Evolutionary conservation across 37 sponge, comb jelly and placozoan species (phyloP).

Genomic region (Mnemiopsis leidyi): DNA sequence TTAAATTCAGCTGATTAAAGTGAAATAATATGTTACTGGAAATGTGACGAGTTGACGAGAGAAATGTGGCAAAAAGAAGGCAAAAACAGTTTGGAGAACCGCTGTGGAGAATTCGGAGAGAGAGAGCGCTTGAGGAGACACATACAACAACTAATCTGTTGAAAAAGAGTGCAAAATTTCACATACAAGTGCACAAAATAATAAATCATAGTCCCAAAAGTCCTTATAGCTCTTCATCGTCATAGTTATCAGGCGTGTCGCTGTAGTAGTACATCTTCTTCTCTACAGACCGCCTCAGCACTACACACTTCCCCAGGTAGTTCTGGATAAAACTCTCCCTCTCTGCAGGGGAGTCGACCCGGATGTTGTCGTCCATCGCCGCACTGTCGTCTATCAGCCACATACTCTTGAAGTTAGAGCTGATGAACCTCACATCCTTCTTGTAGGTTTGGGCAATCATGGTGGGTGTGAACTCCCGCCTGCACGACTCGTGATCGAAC

Average conservation of each 20-base stretch:
- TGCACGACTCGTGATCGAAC: not conserved
- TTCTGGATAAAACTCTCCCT: not conserved
- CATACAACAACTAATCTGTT: not conserved
- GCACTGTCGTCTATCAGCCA: conserved; percentile 6
- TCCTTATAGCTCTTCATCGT: not conserved
- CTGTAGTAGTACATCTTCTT: not conserved
- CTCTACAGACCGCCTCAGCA: not conserved
- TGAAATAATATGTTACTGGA: no score
- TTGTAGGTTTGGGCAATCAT: not conserved
- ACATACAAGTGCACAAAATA: not conserved
- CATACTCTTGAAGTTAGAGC: not conserved
- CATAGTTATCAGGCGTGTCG: not conserved
- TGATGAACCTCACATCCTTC: not conserved
- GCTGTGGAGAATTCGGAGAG: not conserved
- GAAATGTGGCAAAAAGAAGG: no score
- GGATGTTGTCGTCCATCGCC: not conserved
- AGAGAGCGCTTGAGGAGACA: not conserved
- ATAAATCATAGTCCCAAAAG: not conserved
- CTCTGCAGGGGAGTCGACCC: not conserved
- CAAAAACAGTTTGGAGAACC: no score
- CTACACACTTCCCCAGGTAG: not conserved
- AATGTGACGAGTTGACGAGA: no score
- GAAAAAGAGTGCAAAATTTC: not conserved
- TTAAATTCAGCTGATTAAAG: no score
- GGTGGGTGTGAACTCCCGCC: not conserved